These are phyloP conservation scores for Tapera naevia DNA, from an alignment of 2,797 vertebrate genomes.

Conservation along the genomic window DNA sequence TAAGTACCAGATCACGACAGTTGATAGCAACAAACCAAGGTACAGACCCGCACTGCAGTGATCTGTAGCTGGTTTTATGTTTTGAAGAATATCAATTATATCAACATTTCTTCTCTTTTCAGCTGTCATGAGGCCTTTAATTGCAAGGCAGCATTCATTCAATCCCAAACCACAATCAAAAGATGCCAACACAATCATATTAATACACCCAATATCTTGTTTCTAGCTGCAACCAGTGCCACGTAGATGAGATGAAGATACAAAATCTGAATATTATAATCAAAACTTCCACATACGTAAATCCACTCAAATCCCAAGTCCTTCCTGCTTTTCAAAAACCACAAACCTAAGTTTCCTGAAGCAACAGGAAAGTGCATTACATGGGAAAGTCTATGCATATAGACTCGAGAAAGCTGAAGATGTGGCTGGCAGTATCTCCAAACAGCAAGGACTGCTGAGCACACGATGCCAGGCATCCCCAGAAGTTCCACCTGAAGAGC, in stretches of 20 bases:
- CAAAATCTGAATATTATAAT: background rate
- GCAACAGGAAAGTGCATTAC: background rate
- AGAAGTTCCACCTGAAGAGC: background rate
- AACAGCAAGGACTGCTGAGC: background rate
- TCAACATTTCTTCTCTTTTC: background rate
- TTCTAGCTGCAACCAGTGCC: background rate
- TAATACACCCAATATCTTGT: background rate
- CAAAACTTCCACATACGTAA: background rate
- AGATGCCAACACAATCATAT: background rate
- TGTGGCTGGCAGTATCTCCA: rapidly evolving
- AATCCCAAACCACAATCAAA: background rate
- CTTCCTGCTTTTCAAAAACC: background rate
- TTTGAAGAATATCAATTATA: background rate
- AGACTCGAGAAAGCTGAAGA: background rate
- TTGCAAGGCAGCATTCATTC: background rate
- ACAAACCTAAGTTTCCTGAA: background rate
- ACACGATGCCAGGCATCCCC: rapidly evolving
- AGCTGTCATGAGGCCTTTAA: background rate
- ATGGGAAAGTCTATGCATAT: background rate
- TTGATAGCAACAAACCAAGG: background rate
- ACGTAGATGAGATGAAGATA: background rate
- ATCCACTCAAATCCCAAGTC: background rate
- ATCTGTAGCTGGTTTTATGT: background rate
- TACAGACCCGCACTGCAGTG: background rate
- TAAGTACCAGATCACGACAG: background rate